Evolutionary conservation across 2,113 vertebrate species (phyloP), one percentile per base, ranked within the genome.

Genomic region (Zapornia atra): DNA sequence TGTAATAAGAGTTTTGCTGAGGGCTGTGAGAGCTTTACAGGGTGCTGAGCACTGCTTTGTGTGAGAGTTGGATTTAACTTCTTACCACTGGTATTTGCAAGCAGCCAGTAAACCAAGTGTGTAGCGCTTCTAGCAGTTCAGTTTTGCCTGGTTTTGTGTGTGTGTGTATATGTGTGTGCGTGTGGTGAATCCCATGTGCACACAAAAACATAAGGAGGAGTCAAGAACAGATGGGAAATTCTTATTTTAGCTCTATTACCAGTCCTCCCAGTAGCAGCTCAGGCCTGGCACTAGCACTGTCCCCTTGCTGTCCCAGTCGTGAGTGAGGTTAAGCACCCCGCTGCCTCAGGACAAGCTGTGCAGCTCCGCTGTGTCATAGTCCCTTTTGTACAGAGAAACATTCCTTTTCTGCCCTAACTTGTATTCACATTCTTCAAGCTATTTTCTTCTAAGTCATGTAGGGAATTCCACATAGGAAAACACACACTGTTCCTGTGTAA

Each of bases 301-400:
- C 53, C 34, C 1, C 33, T 34, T 48, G 46, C 81, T 64, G 42
- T 57, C 59, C 25, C 36, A 31, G 66, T 50, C 0, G 0, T 13
- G 19, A 0, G 0, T 59, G 78, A 66, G 56, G 64, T 54, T 63
- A 21, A n/a, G 9, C 38, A 26, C 26, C 60, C 20, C 69, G 40
- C 22, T 68, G 78, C 57, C 1, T 2, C 64, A 68, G 46, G 28
- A 13, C 0, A 0, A 50, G 57, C 50, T 33, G 15, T 11, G 9
- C 40, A 50, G 29, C 42, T 31, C 42, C 8, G 15, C 42, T 80
- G 21, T 8, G 17, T 54, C 83, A 40, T 12, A 14, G 44, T 40
- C 64, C 5, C 2, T 36, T 51, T 93, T 53, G 1, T 28, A 14
- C 3, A 1, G n/a, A 61, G 59, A 44, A 66, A 22, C 60, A 11